Conservation (phyloP, 1,140 invertebrate genomes). For the Drosophila sulfurigaster region DNA sequence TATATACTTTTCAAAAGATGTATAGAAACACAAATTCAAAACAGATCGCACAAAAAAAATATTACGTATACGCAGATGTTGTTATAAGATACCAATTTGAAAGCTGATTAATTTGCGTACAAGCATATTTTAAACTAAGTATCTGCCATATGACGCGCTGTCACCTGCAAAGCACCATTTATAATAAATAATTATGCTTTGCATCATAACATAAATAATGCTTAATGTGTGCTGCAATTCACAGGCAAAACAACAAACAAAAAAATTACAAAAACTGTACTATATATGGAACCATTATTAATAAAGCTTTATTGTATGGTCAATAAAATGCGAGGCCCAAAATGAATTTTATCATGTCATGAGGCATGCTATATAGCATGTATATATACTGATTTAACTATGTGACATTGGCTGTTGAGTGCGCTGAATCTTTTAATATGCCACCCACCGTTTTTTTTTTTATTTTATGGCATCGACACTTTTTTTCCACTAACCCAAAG, state of each 20-base stretch:
- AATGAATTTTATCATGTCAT: conserved; percentile 58
- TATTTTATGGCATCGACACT: not conserved
- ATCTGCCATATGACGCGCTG: conserved; percentile 12
- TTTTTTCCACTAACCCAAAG: conserved; percentile 54
- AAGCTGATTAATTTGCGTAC: conserved; percentile 9
- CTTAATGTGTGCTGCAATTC: conserved; percentile 33
- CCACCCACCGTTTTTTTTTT: not conserved
- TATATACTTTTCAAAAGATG: too few species aligned
- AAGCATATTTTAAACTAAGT: conserved; percentile 6
- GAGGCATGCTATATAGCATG: conserved; percentile 21
- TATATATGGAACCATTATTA: conserved; percentile 37
- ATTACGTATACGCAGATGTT: too few species aligned
- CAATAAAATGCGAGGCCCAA: conserved; percentile 44
- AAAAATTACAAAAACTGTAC: too few species aligned
- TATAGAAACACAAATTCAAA: too few species aligned
- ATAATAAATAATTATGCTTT: conserved; percentile 49
- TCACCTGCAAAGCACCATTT: conserved; percentile 46
- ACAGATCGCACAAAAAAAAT: too few species aligned
- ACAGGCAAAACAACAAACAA: conserved; percentile 13
- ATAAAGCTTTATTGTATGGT: conserved; percentile 55
- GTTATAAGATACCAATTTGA: not conserved
- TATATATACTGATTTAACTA: conserved; percentile 28
- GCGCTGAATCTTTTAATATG: conserved; percentile 72
- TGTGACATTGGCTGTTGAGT: conserved; percentile 62
- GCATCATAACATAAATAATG: conserved; percentile 38